Evolutionary conservation across 2,888 invertebrate genomes (phyloP).

Genomic region (Melinaea menophilus): DNA sequence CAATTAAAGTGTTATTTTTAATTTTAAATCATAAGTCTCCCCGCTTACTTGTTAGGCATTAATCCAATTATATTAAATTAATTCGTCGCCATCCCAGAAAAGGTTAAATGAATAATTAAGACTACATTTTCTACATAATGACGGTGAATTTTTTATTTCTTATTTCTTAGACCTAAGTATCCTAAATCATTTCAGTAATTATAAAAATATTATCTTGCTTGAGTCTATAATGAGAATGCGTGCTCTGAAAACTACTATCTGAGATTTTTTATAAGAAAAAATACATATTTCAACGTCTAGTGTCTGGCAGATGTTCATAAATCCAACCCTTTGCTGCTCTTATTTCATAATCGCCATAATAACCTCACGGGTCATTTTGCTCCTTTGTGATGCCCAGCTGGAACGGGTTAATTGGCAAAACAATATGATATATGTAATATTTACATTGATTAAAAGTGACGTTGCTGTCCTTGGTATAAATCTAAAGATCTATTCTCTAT

Average conservation of each 20-base stretch:
- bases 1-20: constrained; percentile 1
- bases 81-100: constrained; percentile 4
- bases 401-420: constrained; percentile 26
- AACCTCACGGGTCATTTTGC: constrained; percentile 53
- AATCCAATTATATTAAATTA: constrained; percentile 5
- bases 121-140: constrained; percentile 10
- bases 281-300: constrained; percentile 49
- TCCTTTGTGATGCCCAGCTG: constrained; percentile 31
- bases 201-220: background rate
- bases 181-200: background rate
- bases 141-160: constrained; percentile 7
- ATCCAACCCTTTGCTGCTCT: constrained; percentile 61
- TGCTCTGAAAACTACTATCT: background rate
- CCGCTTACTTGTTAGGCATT: constrained; percentile 1
- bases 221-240: background rate
- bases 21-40: background rate
- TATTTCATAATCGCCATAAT: constrained; percentile 56
- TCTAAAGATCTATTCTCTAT: too few relatives aligned
- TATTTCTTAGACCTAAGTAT: background rate
- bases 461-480: too few relatives aligned
- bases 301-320: constrained; percentile 44
- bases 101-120: constrained; percentile 3
- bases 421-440: background rate
- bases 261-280: constrained; percentile 22
- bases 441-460: too few relatives aligned